A percentile compares a stretch with the other conserved stretches of the same genome.
Evolutionary conservation across 2,888 invertebrate genomes (phyloP).

Genomic region (Mesorhabditis spiculigera): DNA sequence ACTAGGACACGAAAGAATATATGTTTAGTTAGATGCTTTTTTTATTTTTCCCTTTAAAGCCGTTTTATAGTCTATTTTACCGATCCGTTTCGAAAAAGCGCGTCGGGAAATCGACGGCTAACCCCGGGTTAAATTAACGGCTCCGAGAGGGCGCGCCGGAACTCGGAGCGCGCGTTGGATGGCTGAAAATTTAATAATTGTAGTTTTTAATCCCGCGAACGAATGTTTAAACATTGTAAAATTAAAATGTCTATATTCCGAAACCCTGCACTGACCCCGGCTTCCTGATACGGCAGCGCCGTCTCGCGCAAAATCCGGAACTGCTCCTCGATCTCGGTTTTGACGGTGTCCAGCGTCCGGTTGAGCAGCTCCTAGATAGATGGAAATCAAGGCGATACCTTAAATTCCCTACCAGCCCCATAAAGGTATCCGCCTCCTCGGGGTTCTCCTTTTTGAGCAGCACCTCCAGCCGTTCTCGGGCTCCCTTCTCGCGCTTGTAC

Average conservation of each 20-base stretch:
- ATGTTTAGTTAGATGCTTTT: too few species aligned
- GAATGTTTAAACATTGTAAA: too few species aligned
- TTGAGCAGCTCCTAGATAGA: neutral
- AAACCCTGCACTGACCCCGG: too few species aligned
- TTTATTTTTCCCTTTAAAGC: neutral
- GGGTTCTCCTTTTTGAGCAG: neutral
- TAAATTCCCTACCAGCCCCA: neutral
- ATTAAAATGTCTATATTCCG: too few species aligned
- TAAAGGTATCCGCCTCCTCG: neutral
- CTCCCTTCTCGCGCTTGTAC: constrained; percentile 1
- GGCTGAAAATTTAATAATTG: too few species aligned
- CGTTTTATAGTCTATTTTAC: neutral
- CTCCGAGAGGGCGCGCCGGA: too few species aligned
- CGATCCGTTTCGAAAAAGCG: neutral
- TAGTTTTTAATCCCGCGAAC: too few species aligned
- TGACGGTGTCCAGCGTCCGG: neutral
- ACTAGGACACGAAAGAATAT: too few species aligned
- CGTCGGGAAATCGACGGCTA: too few species aligned
- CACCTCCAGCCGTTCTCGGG: neutral
- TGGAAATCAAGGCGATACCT: too few species aligned
- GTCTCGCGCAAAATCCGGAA: neutral
- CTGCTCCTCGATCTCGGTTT: neutral
- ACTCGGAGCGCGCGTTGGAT: too few species aligned
- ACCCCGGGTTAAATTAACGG: too few species aligned
- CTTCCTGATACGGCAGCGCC: neutral